phyloP scores from a whole-genome alignment of 2,797 vertebrate genomes.

The Malurus leucopterus region DNA sequence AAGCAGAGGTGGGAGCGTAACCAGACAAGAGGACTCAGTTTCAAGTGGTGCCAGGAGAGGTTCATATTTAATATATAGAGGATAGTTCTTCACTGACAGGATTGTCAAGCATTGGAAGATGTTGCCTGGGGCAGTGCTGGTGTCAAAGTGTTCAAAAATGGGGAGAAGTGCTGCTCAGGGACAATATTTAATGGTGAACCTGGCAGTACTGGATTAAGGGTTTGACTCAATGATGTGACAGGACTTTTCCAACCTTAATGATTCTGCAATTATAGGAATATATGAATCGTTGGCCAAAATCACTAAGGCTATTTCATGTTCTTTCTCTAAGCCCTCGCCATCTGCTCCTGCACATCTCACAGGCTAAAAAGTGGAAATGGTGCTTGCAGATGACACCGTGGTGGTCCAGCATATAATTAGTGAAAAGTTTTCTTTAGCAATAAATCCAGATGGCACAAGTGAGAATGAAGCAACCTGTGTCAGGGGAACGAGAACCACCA shows the following conservation, averaged over 20 bases:
- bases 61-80: neutral
- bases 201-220: neutral
- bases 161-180: no score
- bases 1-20: neutral
- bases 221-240: neutral
- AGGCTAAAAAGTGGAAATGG: neutral
- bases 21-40: rapidly evolving
- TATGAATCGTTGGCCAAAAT: neutral
- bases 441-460: neutral
- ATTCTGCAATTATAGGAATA: neutral
- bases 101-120: neutral
- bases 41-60: neutral
- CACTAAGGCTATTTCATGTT: neutral
- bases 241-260: neutral
- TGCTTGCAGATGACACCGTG: neutral
- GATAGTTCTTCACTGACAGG: neutral
- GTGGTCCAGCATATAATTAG: neutral
- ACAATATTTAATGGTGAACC: neutral
- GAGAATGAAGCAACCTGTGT: neutral
- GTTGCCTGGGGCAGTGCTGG: rapidly evolving
- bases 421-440: neutral
- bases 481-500: neutral
- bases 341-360: neutral
- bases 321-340: neutral
- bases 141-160: neutral